phyloP scores from a whole-genome alignment of 2,113 vertebrate genomes.

The Burhinus bistriatus region DNA sequence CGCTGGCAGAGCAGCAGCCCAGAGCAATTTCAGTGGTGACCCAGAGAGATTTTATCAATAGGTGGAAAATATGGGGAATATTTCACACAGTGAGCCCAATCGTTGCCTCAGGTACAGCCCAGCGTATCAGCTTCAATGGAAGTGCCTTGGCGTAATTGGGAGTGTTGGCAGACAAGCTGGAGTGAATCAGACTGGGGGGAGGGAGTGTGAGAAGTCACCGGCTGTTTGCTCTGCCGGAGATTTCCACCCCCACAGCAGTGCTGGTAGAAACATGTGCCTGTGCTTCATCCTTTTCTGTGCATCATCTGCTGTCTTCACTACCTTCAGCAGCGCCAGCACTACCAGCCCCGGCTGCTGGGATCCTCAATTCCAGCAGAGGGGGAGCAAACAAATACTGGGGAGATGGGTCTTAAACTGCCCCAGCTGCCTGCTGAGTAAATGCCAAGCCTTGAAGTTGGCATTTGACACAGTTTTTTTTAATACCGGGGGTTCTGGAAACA shows the following conservation, averaged over 20 bases:
- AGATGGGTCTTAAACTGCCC: neutral
- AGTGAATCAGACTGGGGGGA: conserved; percentile 23
- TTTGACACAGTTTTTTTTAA: neutral
- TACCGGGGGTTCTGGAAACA: neutral
- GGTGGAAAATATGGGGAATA: neutral
- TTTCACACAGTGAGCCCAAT: neutral
- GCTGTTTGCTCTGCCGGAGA: conserved; percentile 48
- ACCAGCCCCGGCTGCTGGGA: accelerated
- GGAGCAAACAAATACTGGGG: neutral
- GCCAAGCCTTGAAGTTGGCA: neutral
- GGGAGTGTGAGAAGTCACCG: conserved; percentile 1
- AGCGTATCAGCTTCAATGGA: neutral
- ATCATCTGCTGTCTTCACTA: neutral
- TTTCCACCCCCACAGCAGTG: conserved; percentile 43
- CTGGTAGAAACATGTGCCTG: neutral
- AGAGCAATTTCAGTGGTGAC: neutral
- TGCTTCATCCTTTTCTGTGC: neutral
- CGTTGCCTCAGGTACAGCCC: neutral
- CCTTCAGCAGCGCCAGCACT: neutral
- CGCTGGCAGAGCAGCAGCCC: neutral
- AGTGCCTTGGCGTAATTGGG: neutral
- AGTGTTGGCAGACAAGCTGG: conserved; percentile 26
- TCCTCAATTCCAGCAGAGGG: neutral
- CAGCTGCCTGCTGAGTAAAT: neutral
- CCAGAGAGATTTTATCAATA: neutral